Conservation (phyloP, 2,797 vertebrate genomes). For the Lithobates sylvaticus region DNA sequence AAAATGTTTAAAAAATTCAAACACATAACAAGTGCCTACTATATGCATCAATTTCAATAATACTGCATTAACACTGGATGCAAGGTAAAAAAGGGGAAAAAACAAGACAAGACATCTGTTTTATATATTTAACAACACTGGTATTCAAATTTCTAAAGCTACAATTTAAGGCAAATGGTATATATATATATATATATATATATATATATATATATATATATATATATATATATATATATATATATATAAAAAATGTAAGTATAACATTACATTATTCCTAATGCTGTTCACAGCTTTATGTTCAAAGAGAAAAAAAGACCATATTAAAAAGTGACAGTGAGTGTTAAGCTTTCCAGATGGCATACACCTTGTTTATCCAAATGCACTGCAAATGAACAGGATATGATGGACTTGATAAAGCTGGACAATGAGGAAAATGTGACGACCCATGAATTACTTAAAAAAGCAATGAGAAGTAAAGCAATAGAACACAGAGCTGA, state of each 20-base stretch:
- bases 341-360: slow-evolving; percentile 33
- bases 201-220: slow-evolving; percentile 43
- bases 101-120: slow-evolving; percentile 56
- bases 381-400: slow-evolving; percentile 37
- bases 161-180: slow-evolving; percentile 79
- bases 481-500: not conserved
- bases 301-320: slow-evolving; percentile 59
- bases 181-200: slow-evolving; percentile 63
- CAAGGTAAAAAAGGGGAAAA: slow-evolving; percentile 74
- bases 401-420: not conserved
- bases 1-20: slow-evolving; percentile 63
- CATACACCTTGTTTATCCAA: slow-evolving; percentile 36
- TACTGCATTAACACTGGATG: slow-evolving; percentile 75
- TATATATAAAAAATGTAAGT: slow-evolving; percentile 70
- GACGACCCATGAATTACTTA: slow-evolving; percentile 39
- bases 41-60: slow-evolving; percentile 70
- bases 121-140: slow-evolving; percentile 73
- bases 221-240: slow-evolving; percentile 71
- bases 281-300: slow-evolving; percentile 81
- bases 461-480: not conserved
- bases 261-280: slow-evolving; percentile 75
- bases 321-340: slow-evolving; percentile 19
- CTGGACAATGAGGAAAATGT: slow-evolving; percentile 32
- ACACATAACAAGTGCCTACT: slow-evolving; percentile 53
- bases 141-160: slow-evolving; percentile 72